Evolutionary conservation across 2,113 vertebrate species (phyloP), one percentile per base, ranked within the genome.

Genomic region (Phalacrocorax brasilianus): DNA sequence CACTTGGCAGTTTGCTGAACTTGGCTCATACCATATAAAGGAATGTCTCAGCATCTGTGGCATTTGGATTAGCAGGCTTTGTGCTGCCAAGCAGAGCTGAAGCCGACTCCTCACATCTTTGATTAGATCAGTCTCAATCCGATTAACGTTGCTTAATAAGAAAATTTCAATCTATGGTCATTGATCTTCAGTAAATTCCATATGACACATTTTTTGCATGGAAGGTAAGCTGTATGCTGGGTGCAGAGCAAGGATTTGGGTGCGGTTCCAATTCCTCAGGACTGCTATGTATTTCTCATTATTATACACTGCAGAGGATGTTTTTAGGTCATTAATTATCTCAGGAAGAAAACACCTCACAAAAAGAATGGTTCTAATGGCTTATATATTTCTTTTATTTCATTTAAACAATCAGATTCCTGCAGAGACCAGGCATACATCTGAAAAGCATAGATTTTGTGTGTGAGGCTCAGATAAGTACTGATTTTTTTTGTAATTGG

Each of bases 41-140:
- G 87, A 95, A 97, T 76, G 79, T 92, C 88, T 82, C 92, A 27
- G 86, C 84, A 79, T 91, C 94, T 70, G 49, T 91, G 94, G 78
- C 77, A 27, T 89, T 91, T 1, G 74, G 86, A 82, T 91, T 49
- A 95, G 50, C 4, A 9, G 80, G 58, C 74, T 65, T 71, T 8
- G 0, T 0, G 17, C 86, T 59, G 79, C 76, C 91, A 85, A 94
- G 84, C 81, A 28, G 79, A 91, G 86, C 76, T 11, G 6, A 75
- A 93, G 47, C 61, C 3, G 0, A 5, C 77, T 85, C 89, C 77
- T 89, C 74, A 63, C 38, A 56, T 62, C 91, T 92, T 89, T 49
- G 44, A 94, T 91, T 72, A 91, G 76, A 71, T 24, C 76, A 81
- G 68, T 27, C 40, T 58, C 77, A 12, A 52, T 40, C 70, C 11